phyloP scores from a whole-genome alignment of 2,888 invertebrate species.

The Chloroclystis v-ata region DNA sequence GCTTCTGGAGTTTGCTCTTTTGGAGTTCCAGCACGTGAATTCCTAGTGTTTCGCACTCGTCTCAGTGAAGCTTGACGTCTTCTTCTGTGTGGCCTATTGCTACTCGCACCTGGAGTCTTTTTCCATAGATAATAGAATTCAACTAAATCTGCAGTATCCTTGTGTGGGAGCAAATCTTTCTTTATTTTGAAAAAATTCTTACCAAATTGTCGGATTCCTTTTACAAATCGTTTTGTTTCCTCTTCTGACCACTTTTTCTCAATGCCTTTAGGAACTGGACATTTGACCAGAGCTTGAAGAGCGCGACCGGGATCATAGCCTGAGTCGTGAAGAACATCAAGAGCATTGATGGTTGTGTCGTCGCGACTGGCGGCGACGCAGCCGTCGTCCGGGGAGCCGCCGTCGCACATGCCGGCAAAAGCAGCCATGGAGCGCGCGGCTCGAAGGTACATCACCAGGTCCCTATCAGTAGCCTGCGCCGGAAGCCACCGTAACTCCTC shows the following conservation, averaged over 20 bases:
- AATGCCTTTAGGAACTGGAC: constrained; percentile 97
- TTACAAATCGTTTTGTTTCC: constrained; percentile 98
- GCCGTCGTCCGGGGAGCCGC: constrained; percentile 97
- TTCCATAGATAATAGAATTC: constrained; percentile 99
- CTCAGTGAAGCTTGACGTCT: constrained; percentile 91
- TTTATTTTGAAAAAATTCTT: constrained; percentile 99
- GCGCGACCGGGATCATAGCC: constrained; percentile 98
- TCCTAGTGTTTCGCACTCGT: constrained; percentile 91
- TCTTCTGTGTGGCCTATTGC: constrained; percentile 95
- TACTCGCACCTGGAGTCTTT: constrained; percentile 98
- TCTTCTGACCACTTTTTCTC: constrained; percentile 99
- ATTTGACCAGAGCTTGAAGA: constrained; percentile 96
- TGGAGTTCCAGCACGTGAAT: constrained; percentile 88
- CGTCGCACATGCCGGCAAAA: constrained; percentile 99
- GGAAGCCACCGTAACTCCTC: constrained; percentile 98
- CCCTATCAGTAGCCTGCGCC: constrained; percentile 93
- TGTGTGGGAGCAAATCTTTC: constrained; percentile 96
- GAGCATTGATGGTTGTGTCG: constrained; percentile 97
- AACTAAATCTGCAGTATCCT: constrained; percentile 97
- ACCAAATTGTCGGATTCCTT: constrained; percentile 98
- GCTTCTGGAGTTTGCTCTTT: constrained; percentile 84
- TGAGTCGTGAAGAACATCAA: constrained; percentile 96
- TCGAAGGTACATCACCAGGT: constrained; percentile 97
- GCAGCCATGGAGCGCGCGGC: constrained; percentile 99
- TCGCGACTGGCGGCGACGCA: constrained; percentile 97